Base-by-base conservation (phyloP, 2,888 invertebrate genomes). In the Vanessa cardui region DNA sequence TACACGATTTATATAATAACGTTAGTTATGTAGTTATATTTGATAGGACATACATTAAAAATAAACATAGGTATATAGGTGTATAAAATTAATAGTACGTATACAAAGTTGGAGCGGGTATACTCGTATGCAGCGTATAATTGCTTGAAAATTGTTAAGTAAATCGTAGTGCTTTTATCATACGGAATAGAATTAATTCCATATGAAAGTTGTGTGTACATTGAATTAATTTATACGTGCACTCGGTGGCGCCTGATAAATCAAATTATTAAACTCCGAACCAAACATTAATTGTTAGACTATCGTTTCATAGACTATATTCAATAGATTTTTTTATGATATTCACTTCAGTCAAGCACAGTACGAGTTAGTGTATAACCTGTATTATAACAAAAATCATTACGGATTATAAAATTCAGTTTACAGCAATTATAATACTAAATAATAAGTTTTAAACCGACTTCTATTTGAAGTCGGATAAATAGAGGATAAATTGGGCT, bases 251-350 rank as follows among this genome's bases (percentile, higher is more conserved):
- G 64, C 58, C 18, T 66, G 61, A 66, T 62, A 58, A 66, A 66
- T 69, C 66, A 54, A 66, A 69, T 71, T 66, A 71, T 64, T 56
- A 46, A 68, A 58, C 65, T 71, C 61, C 39, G 66, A 69, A 52
- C 61, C 66, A 60, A 66, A 61, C 47, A 47, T 65, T 60, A 58
- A 61, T 67, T 66, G 58, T 39, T 52, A 46, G 5, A 45, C 26
- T 61, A 64, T 50, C n/a, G 58, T 31, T 33, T n/a, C 31, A 54
- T n/a, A n/a, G 54, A 54, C 0, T 54, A 26, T 26, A 54, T 54
- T 54, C 16, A 26, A 54, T 54, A 16, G 6, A 54, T 31, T 8
- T 54, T 31, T 16, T 15, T 52, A 26, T 26, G 4, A 15, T 26
- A 12, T 18, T 49, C 8, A 18, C 18, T 49, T 20, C 7, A 20